A percentile compares a stretch with the other conserved stretches of the same genome.
Evolutionary conservation across 2,113 vertebrate genomes (phyloP).

Genomic region (Chamaea fasciata): DNA sequence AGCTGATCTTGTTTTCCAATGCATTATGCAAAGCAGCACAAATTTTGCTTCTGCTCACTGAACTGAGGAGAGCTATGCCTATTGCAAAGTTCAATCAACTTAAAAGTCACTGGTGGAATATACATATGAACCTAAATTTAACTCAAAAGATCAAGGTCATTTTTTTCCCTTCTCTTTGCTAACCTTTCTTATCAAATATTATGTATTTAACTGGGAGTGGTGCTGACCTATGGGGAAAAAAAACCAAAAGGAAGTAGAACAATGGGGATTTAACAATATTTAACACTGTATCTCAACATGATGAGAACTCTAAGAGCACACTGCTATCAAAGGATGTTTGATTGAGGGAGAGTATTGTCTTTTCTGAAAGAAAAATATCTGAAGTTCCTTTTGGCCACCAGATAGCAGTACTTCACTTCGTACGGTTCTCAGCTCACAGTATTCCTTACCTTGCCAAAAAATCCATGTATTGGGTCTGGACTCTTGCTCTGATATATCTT

Average conservation of each 20-base stretch:
- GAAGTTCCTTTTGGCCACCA: slow-evolving; percentile 56
- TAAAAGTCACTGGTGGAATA: not conserved
- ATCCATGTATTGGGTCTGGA: not conserved
- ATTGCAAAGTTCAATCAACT: not conserved
- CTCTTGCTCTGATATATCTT: not conserved
- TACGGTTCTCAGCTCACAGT: not conserved
- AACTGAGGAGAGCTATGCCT: not conserved
- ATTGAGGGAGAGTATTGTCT: not conserved
- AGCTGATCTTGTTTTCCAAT: not conserved
- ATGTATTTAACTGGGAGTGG: not conserved
- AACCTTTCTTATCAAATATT: not conserved
- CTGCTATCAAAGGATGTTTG: not conserved
- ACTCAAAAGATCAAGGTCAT: not conserved
- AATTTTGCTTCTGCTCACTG: not conserved
- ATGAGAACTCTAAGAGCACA: not conserved
- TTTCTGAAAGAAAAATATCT: not conserved
- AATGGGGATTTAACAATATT: not conserved
- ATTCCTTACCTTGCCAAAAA: not conserved
- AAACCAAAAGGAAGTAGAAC: not conserved
- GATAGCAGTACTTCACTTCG: slow-evolving; percentile 69
- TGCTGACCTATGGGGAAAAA: not conserved
- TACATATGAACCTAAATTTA: not conserved
- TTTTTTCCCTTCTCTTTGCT: not conserved
- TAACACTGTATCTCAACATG: not conserved
- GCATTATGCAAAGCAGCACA: not conserved